Evolutionary conservation across 2,888 invertebrate genomes (phyloP).

Genomic region (Acanthosepion pharaonis): DNA sequence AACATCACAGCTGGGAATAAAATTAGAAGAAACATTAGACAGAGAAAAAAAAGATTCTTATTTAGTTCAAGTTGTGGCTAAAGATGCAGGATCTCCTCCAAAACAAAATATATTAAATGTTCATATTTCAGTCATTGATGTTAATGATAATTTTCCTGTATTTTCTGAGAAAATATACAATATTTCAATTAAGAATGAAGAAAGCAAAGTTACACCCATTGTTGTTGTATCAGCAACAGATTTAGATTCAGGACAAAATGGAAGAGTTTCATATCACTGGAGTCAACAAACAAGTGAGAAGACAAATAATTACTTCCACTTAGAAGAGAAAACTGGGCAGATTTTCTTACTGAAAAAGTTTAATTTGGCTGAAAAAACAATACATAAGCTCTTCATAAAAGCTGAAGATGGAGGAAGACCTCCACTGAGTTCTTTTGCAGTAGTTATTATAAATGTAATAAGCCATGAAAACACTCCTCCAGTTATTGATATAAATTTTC

Average conservation of each 20-base stretch:
- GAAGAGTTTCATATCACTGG: neutral
- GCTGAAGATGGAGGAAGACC: neutral
- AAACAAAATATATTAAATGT: slow-evolving; percentile 77
- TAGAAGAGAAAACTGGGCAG: neutral
- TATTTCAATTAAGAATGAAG: neutral
- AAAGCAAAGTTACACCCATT: neutral
- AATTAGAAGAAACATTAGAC: neutral
- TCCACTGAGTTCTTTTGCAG: neutral
- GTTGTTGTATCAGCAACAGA: neutral
- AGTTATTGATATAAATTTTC: neutral
- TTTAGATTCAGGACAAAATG: neutral
- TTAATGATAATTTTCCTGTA: slow-evolving; percentile 97
- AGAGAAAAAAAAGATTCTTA: neutral
- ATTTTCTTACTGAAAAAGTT: neutral
- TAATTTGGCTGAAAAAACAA: neutral
- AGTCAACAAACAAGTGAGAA: neutral
- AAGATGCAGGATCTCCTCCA: neutral
- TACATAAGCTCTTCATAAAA: neutral
- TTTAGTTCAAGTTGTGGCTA: neutral
- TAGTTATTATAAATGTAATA: neutral
- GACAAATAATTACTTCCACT: neutral
- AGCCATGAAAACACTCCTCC: neutral
- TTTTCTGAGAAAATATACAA: slow-evolving; percentile 80
- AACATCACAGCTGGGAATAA: neutral
- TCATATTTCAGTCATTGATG: slow-evolving; percentile 82